Percentiles rank a stretch among this genome's conserved stretches.
Conservation (phyloP, 2,797 vertebrate genomes). For the Pseudochirops cupreus region DNA sequence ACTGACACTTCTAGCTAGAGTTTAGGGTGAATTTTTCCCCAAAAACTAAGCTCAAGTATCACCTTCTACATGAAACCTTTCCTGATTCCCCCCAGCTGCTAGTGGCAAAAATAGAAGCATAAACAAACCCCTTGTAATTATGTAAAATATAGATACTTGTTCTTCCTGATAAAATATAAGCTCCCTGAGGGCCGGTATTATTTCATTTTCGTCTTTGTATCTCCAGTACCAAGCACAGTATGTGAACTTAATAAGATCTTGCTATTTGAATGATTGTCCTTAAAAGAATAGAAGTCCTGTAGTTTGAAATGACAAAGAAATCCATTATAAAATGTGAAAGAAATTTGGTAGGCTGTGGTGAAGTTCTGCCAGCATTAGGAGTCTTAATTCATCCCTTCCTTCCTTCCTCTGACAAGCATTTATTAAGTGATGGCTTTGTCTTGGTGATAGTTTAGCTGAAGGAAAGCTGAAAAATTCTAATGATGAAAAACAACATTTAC, state of each 20-base stretch:
- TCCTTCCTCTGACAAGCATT: not conserved
- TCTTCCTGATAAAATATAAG: not conserved
- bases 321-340: not conserved
- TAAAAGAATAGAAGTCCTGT: not conserved
- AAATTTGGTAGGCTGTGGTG: not conserved
- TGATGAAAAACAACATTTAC: conserved; percentile 30
- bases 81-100: not conserved
- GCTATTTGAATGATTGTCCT: not conserved
- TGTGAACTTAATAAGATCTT: not conserved
- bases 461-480: conserved; percentile 15
- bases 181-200: not conserved
- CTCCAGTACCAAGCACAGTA: not conserved
- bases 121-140: not conserved
- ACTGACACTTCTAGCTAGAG: not conserved
- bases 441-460: not conserved
- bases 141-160: not conserved
- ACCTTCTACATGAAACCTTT: not conserved
- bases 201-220: not conserved
- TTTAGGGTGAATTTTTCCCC: not conserved
- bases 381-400: not conserved
- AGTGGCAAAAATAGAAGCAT: not conserved
- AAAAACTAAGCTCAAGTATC: not conserved
- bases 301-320: not conserved
- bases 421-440: not conserved
- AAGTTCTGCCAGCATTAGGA: not conserved